Percentiles rank a stretch among this genome's conserved stretches.
These are phyloP conservation scores for Solenodon paradoxus DNA, from an alignment of 2,113 vertebrate genomes.

Conservation along the genomic window DNA sequence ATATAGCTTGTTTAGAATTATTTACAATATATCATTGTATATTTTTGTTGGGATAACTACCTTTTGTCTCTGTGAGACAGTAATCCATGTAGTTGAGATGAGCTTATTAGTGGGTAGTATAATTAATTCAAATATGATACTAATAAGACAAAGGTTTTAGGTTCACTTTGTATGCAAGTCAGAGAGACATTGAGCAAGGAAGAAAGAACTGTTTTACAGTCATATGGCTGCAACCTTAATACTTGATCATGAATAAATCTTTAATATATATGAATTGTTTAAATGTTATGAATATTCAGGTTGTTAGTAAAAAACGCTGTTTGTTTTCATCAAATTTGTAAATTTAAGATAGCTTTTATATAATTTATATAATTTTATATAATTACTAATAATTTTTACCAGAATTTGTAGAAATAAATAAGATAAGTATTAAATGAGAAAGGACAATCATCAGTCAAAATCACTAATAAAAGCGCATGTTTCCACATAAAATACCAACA, in stretches of 20 bases:
- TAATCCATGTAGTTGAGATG: neutral
- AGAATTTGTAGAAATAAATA: neutral
- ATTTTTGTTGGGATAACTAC: neutral
- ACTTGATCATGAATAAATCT: neutral
- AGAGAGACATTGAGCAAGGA: neutral
- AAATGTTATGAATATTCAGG: neutral
- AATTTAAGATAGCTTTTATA: no score
- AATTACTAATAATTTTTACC: neutral
- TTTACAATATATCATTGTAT: neutral
- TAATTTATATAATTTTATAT: no score
- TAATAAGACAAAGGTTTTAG: neutral
- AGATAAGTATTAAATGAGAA: neutral
- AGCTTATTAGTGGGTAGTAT: neutral
- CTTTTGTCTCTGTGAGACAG: neutral
- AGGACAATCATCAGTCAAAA: neutral
- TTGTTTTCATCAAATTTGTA: neutral
- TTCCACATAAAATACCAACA: neutral
- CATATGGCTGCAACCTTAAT: neutral
- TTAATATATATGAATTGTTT: neutral
- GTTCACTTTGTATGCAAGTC: neutral
- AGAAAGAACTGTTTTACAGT: neutral
- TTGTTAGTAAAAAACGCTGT: neutral
- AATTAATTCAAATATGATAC: neutral
- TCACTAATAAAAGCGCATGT: neutral
- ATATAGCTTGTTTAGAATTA: neutral